phyloP scores from a whole-genome alignment of 1,140 invertebrate genomes.

The Papilio aristodemus region DNA sequence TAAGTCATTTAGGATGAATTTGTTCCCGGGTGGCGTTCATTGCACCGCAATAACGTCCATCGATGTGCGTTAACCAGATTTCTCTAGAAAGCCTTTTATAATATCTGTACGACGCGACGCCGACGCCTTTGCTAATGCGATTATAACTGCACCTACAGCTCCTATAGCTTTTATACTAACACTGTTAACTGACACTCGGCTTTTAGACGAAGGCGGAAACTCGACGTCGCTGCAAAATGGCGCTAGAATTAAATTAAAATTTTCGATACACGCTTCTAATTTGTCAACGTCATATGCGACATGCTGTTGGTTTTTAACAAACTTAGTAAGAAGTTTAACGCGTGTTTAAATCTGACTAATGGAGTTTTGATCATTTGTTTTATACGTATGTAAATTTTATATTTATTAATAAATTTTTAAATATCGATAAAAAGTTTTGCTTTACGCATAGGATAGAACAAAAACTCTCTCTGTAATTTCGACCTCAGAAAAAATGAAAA shows the following conservation, averaged over 20 bases:
- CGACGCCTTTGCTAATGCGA: constrained; percentile 58
- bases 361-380: background rate
- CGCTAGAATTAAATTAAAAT: constrained; percentile 28
- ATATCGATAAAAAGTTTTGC: background rate
- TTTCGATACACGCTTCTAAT: constrained; percentile 19
- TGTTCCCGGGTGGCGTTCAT: constrained; percentile 36
- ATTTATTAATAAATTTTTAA: background rate
- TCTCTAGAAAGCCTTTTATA: constrained; percentile 49
- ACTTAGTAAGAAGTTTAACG: background rate
- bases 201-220: constrained; percentile 21
- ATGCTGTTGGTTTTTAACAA: background rate
- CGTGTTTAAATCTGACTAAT: background rate
- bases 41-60: constrained; percentile 42
- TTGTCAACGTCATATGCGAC: constrained; percentile 20
- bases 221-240: constrained; percentile 27
- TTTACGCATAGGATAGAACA: too few relatives aligned
- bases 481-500: too few relatives aligned
- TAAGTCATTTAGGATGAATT: too few relatives aligned
- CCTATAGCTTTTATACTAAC: constrained; percentile 25
- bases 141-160: constrained; percentile 55
- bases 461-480: too few relatives aligned
- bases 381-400: background rate
- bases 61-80: constrained; percentile 50
- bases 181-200: constrained; percentile 30
- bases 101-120: constrained; percentile 42